Conservation (phyloP, 2,888 invertebrate genomes). For the Cactoblastis cactorum region DNA sequence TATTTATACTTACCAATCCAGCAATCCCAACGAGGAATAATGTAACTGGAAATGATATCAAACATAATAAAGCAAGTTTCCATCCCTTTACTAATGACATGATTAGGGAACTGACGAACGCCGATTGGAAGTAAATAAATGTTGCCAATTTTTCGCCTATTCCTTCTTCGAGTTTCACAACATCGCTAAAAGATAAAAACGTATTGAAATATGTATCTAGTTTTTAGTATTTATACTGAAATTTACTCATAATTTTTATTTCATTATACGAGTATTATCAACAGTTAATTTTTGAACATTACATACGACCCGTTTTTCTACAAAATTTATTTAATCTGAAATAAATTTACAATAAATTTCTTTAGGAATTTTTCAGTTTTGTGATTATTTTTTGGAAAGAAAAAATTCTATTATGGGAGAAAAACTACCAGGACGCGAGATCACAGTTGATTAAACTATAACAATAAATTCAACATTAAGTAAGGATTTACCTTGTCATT, state of each 20-base stretch:
- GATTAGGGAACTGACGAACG: constrained; percentile 81
- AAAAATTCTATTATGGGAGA: no score
- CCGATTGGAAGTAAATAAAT: constrained; percentile 82
- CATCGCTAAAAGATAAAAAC: constrained; percentile 71
- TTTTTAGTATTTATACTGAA: no score
- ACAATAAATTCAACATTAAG: not conserved
- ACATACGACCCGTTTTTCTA: no score
- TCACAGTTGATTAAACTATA: no score
- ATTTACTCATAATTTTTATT: no score
- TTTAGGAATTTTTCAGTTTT: no score
- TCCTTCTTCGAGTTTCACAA: constrained; percentile 87
- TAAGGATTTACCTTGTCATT: constrained; percentile 81
- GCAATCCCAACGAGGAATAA: constrained; percentile 81
- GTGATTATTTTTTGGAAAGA: no score
- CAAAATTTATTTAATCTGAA: no score
- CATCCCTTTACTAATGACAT: constrained; percentile 87
- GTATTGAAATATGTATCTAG: not conserved
- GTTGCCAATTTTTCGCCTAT: constrained; percentile 88
- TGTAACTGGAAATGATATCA: constrained; percentile 83
- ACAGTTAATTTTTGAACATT: no score
- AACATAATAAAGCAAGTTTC: constrained; percentile 87
- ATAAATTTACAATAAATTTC: no score
- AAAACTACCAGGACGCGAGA: no score
- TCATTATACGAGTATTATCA: no score
- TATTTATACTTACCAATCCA: constrained; percentile 59